These are phyloP conservation scores for Dexiosoma caninum DNA, from an alignment of 2,888 invertebrate species.

Conservation along the genomic window DNA sequence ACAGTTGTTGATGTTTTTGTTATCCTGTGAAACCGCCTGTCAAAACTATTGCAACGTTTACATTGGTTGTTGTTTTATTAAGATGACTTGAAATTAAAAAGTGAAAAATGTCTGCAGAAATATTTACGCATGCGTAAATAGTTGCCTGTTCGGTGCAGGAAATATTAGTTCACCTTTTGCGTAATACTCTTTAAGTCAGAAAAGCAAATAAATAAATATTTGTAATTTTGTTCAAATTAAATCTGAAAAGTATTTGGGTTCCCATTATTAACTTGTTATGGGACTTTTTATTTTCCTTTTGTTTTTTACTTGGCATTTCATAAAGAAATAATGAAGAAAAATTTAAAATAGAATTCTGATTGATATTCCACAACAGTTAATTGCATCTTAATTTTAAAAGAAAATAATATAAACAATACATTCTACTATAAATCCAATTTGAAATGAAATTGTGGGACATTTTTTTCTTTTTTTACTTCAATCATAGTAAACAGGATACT, in stretches of 20 bases:
- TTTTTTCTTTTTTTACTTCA: too few species aligned
- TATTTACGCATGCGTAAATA: constrained; percentile 48
- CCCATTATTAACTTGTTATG: constrained; percentile 29
- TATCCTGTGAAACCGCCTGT: constrained; percentile 62
- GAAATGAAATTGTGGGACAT: constrained; percentile 25
- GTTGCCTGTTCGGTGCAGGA: constrained; percentile 43
- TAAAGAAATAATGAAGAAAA: constrained; percentile 7
- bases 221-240: background rate
- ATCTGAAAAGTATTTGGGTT: constrained; percentile 21
- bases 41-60: constrained; percentile 53
- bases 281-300: background rate
- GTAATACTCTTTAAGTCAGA: constrained; percentile 18
- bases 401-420: constrained; percentile 20
- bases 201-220: constrained; percentile 34
- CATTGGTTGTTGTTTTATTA: constrained; percentile 4
- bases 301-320: background rate
- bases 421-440: constrained; percentile 36
- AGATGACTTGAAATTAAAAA: constrained; percentile 61
- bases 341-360: constrained; percentile 20
- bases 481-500: too few species aligned
- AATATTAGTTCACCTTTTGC: constrained; percentile 53
- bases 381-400: constrained; percentile 51
- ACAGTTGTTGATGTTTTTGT: constrained; percentile 63
- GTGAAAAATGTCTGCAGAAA: constrained; percentile 47
- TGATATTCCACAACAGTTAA: constrained; percentile 57